These are phyloP conservation scores for Poecilia velifera DNA, from an alignment of 2,797 vertebrate species.

Conservation along the genomic window DNA sequence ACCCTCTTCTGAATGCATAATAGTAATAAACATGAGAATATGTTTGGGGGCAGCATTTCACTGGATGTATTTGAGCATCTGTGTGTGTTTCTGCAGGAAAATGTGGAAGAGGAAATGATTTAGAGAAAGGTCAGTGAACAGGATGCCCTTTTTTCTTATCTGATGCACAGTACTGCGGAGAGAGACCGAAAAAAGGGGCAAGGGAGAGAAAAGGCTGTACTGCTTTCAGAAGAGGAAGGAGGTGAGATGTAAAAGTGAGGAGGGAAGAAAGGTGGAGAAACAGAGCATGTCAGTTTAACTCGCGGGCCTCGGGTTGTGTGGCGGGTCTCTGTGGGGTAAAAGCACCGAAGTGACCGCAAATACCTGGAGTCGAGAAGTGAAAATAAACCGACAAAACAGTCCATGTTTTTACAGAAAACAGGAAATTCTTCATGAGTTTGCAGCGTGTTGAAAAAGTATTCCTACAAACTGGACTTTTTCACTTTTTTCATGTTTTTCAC, in stretches of 20 bases:
- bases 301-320: neutral
- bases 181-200: conserved; percentile 19
- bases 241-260: conserved; percentile 35
- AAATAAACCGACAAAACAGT: neutral
- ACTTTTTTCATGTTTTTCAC: neutral
- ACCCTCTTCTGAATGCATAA: conserved; percentile 7
- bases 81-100: conserved; percentile 45
- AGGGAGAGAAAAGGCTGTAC: conserved; percentile 20
- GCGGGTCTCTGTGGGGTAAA: neutral
- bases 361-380: neutral
- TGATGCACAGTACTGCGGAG: conserved; percentile 51
- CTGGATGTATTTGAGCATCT: conserved; percentile 30
- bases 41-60: conserved; percentile 28
- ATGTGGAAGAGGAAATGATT: conserved; percentile 68
- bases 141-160: conserved; percentile 66
- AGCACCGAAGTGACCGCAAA: neutral
- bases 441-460: neutral
- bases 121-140: conserved; percentile 76
- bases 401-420: neutral
- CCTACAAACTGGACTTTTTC: neutral
- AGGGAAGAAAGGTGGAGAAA: conserved; percentile 7
- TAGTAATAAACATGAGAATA: conserved; percentile 4
- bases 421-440: neutral
- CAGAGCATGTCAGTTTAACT: neutral
- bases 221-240: conserved; percentile 20